Evolutionary conservation across 2,113 vertebrate genomes (phyloP).

Genomic region (Siniperca knerii): DNA sequence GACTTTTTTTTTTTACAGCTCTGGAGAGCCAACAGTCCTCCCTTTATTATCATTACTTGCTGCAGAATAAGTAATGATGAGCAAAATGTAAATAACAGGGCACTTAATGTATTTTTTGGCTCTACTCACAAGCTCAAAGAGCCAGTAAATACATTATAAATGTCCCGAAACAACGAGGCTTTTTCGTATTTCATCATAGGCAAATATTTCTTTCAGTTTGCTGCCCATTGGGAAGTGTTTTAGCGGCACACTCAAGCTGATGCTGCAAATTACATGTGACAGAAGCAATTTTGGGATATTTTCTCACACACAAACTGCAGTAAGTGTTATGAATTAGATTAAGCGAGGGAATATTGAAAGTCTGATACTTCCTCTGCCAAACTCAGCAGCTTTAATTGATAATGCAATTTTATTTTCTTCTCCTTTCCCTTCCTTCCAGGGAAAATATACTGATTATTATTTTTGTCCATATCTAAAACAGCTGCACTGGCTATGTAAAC

Average conservation of each 20-base stretch:
- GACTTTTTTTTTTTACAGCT: constrained; percentile 18
- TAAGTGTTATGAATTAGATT: constrained; percentile 76
- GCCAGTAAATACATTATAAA: constrained; percentile 54
- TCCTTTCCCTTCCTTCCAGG: neutral
- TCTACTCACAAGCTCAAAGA: constrained; percentile 37
- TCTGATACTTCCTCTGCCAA: constrained; percentile 61
- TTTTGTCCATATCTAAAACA: constrained; percentile 31
- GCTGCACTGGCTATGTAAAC: neutral
- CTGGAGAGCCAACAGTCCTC: constrained; percentile 1
- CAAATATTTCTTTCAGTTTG: constrained; percentile 61
- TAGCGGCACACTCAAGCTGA: constrained; percentile 64
- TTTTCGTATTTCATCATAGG: constrained; percentile 63
- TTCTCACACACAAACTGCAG: constrained; percentile 71
- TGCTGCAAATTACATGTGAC: constrained; percentile 79
- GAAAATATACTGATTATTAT: constrained; percentile 41
- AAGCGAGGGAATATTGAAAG: constrained; percentile 64
- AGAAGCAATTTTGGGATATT: constrained; percentile 77
- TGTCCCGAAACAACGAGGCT: constrained; percentile 50
- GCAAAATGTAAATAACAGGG: constrained; percentile 66
- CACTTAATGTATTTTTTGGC: constrained; percentile 46
- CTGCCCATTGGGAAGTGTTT: constrained; percentile 56
- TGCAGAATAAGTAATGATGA: constrained; percentile 55
- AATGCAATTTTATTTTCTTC: constrained; percentile 62
- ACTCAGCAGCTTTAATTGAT: constrained; percentile 77
- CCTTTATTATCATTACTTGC: constrained; percentile 46